Evolutionary conservation across 2,113 vertebrate genomes (phyloP), one percentile per base, ranked within the genome.

Genomic region (Calidris pygmaea): DNA sequence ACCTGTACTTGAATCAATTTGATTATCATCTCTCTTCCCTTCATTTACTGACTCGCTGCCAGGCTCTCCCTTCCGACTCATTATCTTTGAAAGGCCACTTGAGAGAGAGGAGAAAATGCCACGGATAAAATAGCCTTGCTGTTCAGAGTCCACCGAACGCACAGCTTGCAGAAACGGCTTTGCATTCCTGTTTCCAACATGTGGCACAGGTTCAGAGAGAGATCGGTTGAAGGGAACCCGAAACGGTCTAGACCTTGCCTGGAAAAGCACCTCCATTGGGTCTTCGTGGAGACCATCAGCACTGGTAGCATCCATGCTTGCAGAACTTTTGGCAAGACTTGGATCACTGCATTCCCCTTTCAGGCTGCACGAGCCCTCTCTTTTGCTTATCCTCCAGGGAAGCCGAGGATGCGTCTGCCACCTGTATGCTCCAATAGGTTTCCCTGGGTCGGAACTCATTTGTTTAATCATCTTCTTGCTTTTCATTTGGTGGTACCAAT

Each of bases 41-140:
- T 97, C 96, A 58, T 81, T 85, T 55, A 88, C 6, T 60, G 88
- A 34, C 37, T 94, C 95, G 81, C n/a, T 91, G 88, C 24, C 47
- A 77, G 96, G 92, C 75, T 97, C 98, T 50, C 94, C 97, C 96
- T 93, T 98, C 60, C 93, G 95, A 92, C 39, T 96, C 80, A 95
- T 85, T 22, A 98, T 97, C 91, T 96, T 98, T 58, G 97, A 97
- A 20, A 98, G 95, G 86, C 98, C 96, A 58, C 76, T 98, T 3
- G 98, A 98, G 85, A 98, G 94, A 29, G 98, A 98, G 68, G 98
- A 98, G 82, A 98, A 97, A 59, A 98, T 63, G 58, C 96, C 97
- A 32, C 87, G 93, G 90, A 87, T 78, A 84, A 98, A 97, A 73
- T 96, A 78, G 52, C 95, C 92, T 53, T 97, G 97, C 58, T 97